Conservation (phyloP, 2,113 vertebrate genomes). For the Coptodon rendalli region DNA sequence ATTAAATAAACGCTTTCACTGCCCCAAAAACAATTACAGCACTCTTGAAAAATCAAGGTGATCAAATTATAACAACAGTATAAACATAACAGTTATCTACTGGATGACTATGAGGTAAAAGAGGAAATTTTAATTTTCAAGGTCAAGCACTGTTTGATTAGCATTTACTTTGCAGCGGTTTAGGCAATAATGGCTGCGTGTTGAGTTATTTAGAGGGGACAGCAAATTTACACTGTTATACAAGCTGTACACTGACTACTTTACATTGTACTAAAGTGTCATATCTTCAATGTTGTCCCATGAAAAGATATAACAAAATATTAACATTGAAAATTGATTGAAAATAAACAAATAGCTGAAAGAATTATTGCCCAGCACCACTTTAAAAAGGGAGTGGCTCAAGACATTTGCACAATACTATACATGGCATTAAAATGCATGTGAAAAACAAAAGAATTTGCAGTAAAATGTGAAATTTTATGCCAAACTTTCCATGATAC, state of each 20-base stretch:
- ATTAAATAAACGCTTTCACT: constrained; percentile 8
- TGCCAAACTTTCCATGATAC: background rate
- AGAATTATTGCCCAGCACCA: background rate
- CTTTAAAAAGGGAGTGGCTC: background rate
- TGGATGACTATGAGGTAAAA: background rate
- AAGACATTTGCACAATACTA: background rate
- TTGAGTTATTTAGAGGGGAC: background rate
- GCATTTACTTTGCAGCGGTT: background rate
- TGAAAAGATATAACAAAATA: background rate
- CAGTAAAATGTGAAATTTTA: background rate
- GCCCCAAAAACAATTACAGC: background rate
- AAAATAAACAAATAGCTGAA: background rate
- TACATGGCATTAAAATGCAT: background rate
- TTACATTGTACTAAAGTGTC: background rate
- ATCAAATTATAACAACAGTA: background rate
- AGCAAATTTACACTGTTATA: background rate
- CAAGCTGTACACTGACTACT: background rate
- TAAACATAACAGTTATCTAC: background rate
- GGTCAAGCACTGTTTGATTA: background rate
- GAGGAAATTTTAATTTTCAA: background rate
- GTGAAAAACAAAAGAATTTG: background rate
- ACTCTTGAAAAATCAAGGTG: background rate
- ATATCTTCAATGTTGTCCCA: background rate
- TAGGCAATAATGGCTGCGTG: background rate
- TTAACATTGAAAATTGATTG: background rate